Base-by-base conservation (phyloP, 2,797 vertebrate species). In the Sebastes reedi region DNA sequence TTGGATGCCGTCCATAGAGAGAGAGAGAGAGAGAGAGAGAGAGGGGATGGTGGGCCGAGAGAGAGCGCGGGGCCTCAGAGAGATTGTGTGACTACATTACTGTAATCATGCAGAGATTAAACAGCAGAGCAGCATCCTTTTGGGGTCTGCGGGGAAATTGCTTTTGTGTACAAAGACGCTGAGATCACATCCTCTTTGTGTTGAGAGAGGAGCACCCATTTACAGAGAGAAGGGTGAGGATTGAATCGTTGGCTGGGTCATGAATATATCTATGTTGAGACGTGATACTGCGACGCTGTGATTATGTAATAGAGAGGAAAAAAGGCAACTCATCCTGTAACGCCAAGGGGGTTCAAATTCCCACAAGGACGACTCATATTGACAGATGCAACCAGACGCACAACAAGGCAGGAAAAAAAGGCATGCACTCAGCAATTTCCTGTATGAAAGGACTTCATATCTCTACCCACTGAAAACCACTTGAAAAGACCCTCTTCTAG, bases 21-120 rank as follows among this genome's bases (percentile, higher is more conserved):
- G 62, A 24, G 65, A 55, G 32, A 22, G 60, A 36, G 69, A 55
- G 71, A 32, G 46, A 54, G 39, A 42, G 13, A 7, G 58, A 58
- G 16, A 32, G 42, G 39, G 68, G 54, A 46, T 6, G 42, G 32
- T 24, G 75, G 72, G 27, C 27, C 1, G 11, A 42, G 68, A 61
- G 73, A 61, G 36, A 1, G 72, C 64, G 83, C 14, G 39, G 39
- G 14, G 39, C 39, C 39, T 42, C 39, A 16, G 39, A 42, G 39
- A 80, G 75, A 85, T 25, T 74, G 78, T 80, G 81, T 29, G 62
- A 81, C 86, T 69, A 72, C 74, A 77, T 80, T 85, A 77, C 78
- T 89, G 89, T 89, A 92, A 94, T 94, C 89, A 77, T 18, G 70
- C 72, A 77, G 89, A 92, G 87, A 93, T 94, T 94, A 94, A 88